phyloP scores from a whole-genome alignment of 2,797 vertebrate genomes.

The Neostethus bicornis region DNA sequence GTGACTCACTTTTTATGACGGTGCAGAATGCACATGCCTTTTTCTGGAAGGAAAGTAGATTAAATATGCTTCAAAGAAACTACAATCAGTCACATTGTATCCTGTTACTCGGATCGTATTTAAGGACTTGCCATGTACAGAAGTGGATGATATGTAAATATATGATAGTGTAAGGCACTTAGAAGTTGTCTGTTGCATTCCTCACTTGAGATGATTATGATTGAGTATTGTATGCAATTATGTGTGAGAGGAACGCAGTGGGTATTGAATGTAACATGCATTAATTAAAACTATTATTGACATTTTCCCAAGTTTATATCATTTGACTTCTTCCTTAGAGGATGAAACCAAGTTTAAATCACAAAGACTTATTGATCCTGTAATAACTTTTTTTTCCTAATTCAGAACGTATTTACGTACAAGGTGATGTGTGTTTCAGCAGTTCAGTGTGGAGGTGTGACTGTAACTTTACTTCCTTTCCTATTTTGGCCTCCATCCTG shows the following conservation, averaged over 20 bases:
- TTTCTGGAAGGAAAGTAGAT: constrained; percentile 67
- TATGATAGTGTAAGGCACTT: constrained; percentile 80
- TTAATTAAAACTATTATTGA: constrained; percentile 94
- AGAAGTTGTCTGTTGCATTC: constrained; percentile 79
- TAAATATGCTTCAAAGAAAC: constrained; percentile 65
- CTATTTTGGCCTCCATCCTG: too few species aligned
- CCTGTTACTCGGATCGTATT: constrained; percentile 72
- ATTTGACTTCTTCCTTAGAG: constrained; percentile 30
- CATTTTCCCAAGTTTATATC: constrained; percentile 53
- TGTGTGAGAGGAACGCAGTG: constrained; percentile 86
- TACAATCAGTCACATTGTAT: constrained; percentile 71
- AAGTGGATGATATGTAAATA: constrained; percentile 89
- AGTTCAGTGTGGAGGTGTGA: too few species aligned
- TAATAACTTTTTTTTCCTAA: neutral
- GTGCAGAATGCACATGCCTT: constrained; percentile 76
- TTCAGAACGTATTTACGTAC: too few species aligned
- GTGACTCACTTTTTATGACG: constrained; percentile 73
- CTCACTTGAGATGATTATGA: constrained; percentile 82
- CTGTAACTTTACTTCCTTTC: too few species aligned
- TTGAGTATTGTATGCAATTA: constrained; percentile 85
- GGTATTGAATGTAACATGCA: constrained; percentile 94
- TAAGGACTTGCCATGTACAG: constrained; percentile 84
- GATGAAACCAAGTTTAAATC: neutral
- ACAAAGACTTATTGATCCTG: neutral
- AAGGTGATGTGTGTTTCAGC: too few species aligned